Evolutionary conservation across 2,113 vertebrate species (phyloP).

Genomic region (Antechinus flavipes): DNA sequence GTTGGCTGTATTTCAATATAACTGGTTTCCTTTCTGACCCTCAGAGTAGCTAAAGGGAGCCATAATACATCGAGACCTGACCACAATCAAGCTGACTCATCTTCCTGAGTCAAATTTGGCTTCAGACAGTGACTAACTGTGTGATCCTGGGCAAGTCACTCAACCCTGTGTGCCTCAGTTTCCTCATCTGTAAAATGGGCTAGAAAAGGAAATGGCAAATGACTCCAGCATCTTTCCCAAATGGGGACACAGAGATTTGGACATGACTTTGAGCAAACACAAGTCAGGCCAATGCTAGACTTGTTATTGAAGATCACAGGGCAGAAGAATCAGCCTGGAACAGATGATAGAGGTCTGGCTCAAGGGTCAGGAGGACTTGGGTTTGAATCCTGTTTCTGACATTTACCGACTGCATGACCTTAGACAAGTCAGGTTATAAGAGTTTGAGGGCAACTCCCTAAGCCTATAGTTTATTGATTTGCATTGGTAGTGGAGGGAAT

Average conservation of each 20-base stretch:
- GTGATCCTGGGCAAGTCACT: not conserved
- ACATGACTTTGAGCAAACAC: not conserved
- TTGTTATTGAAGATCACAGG: not conserved
- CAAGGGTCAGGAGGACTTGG: not conserved
- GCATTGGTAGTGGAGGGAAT: too few relatives aligned
- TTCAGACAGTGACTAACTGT: not conserved
- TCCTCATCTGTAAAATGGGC: not conserved
- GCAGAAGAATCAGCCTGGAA: too few relatives aligned
- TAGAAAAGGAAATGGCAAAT: not conserved
- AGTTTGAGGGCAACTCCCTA: too few relatives aligned
- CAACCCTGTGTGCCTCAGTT: not conserved
- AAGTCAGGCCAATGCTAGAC: not conserved
- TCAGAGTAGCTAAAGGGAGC: too few relatives aligned
- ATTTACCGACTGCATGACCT: too few relatives aligned
- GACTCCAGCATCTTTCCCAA: not conserved
- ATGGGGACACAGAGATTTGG: not conserved
- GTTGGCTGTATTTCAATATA: too few relatives aligned
- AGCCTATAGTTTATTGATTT: too few relatives aligned
- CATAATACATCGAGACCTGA: too few relatives aligned
- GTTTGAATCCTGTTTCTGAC: not conserved
- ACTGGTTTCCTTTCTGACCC: too few relatives aligned
- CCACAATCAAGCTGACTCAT: not conserved
- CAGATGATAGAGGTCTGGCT: too few relatives aligned
- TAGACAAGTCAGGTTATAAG: too few relatives aligned
- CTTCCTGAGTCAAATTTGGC: not conserved